A percentile compares a stretch with the other conserved stretches of the same genome.
These are phyloP conservation scores for Ectemnius lituratus DNA, from an alignment of 2,888 invertebrate genomes.

Conservation along the genomic window DNA sequence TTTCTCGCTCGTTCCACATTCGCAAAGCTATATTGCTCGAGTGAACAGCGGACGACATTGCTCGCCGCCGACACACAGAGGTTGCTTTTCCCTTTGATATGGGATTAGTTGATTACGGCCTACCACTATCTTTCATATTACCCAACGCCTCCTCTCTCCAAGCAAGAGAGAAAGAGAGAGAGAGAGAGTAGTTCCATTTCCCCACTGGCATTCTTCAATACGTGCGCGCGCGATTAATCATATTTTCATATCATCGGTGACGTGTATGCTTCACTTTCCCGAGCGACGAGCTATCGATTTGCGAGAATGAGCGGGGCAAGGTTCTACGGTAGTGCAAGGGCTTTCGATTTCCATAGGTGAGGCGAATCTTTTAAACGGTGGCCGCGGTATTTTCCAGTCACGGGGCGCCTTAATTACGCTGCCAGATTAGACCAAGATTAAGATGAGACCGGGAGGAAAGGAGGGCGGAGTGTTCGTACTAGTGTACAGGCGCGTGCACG, in stretches of 20 bases:
- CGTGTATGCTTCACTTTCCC: not conserved
- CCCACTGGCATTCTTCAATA: not conserved
- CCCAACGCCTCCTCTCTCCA: too few species aligned
- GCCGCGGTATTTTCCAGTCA: constrained; percentile 41
- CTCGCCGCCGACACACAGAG: too few species aligned
- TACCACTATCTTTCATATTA: not conserved
- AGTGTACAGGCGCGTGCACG: constrained; percentile 53
- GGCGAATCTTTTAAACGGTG: constrained; percentile 16
- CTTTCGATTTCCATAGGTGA: constrained; percentile 6
- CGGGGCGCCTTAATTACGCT: constrained; percentile 38
- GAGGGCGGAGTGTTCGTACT: constrained; percentile 35
- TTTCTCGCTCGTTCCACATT: constrained; percentile 40
- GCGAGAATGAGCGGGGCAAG: too few species aligned
- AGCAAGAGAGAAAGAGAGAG: too few species aligned
- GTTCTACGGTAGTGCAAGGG: not conserved
- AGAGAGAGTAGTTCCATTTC: too few species aligned
- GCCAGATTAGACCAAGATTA: constrained; percentile 42
- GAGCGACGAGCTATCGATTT: too few species aligned
- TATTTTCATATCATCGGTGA: constrained; percentile 7
- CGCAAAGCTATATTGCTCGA: constrained; percentile 23
- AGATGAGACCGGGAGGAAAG: constrained; percentile 25
- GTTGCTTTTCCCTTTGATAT: constrained; percentile 13
- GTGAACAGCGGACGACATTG: too few species aligned
- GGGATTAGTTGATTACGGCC: constrained; percentile 16
- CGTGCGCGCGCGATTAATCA: constrained; percentile 12